Evolutionary conservation across 1,140 invertebrate species (phyloP), one percentile per base, ranked within the genome.

Genomic region (Ephestia elutella): DNA sequence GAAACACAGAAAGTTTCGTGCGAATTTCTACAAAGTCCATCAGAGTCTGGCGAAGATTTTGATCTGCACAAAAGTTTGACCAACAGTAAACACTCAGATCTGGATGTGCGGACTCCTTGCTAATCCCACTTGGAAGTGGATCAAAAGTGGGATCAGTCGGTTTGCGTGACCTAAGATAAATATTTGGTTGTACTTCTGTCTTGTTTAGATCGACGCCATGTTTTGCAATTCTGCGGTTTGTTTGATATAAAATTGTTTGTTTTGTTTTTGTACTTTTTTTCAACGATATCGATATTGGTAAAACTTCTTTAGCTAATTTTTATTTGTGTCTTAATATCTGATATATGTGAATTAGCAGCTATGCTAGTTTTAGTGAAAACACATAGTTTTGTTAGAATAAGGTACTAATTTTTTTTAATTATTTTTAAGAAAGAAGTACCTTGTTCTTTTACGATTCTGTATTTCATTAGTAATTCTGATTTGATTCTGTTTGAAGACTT

Each of bases 101-200:
- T 69, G 64, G 63, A 66, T 64, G 61, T 73, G 55, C 70, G 66
- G 67, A 66, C 68, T 71, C 67, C 55, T 69, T 62, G 54, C 62
- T 49, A 86, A 82, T 73, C 59, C 81, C 80, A 86, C 81, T 74
- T 78, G 62, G 32, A 82, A 86, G 78, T 84, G 83, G 80, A 53
- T 54, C 21, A 20, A 13, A 32, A 32, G 30, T 32, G 30, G 30
- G 30, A 32, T 32, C 30, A 1, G 30, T 3, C 2, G 38, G 38
- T 15, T 44, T 44, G 38, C 38, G 13, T 44, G 38, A 44, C 15
- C 38, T 44, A 15, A 44, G 38, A 44, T 17, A 44, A 44, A 44
- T 44, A 44, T 44, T 44, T 44, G 38, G 13, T 15, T 17, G 38
- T 44, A 44, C 13, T 44, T 44, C 15, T 44, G 38, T 44, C 38